Conservation (phyloP, 2,888 invertebrate species). For the Romanomermis culicivorax region DNA sequence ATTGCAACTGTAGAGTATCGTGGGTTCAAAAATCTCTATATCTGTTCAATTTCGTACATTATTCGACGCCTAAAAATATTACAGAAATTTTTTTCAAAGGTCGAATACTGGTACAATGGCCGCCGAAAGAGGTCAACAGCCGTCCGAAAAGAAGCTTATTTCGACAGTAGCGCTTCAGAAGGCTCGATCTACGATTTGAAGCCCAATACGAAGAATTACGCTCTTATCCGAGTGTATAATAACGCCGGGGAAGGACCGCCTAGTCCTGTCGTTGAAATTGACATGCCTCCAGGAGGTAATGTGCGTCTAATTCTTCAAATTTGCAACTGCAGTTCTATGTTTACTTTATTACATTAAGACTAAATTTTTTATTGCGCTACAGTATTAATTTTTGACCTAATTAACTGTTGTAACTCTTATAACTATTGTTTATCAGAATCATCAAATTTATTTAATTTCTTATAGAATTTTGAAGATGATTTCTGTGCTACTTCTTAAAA, state of each 20-base stretch:
- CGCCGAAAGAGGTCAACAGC: neutral
- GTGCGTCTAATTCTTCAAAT: too few species aligned
- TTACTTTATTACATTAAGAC: too few species aligned
- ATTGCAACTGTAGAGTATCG: too few species aligned
- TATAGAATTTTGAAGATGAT: too few species aligned
- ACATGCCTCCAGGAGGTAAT: constrained; percentile 60
- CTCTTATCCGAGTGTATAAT: constrained; percentile 69
- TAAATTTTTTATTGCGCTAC: neutral
- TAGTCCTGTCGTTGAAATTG: constrained; percentile 58
- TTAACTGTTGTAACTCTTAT: too few species aligned
- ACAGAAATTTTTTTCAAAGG: neutral
- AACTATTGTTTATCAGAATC: too few species aligned
- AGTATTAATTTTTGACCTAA: neutral
- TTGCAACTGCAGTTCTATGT: neutral
- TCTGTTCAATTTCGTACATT: too few species aligned
- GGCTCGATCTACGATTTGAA: constrained; percentile 56
- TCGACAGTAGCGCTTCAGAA: constrained; percentile 44
- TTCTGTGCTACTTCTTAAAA: too few species aligned
- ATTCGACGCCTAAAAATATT: too few species aligned
- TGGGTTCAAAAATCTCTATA: too few species aligned
- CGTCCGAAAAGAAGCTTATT: constrained; percentile 11
- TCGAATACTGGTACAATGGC: neutral
- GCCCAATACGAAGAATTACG: constrained; percentile 68
- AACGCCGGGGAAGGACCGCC: constrained; percentile 70
- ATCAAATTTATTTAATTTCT: too few species aligned